Base-by-base conservation (phyloP, 2,113 vertebrate genomes). In the Ploceus nigricollis region DNA sequence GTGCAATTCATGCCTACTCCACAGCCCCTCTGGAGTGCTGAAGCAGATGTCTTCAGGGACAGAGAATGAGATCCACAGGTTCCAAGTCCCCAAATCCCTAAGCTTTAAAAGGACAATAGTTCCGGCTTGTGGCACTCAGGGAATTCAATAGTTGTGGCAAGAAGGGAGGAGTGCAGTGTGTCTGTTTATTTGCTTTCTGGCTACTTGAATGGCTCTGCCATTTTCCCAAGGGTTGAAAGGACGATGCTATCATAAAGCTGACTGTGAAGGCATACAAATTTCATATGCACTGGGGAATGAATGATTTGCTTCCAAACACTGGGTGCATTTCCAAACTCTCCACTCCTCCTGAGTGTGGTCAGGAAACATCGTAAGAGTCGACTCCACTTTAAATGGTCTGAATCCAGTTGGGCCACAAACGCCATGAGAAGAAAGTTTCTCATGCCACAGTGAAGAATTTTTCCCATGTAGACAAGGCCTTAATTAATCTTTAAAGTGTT, bases 401-500 rank as follows among this genome's bases (percentile, higher is more conserved):
- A 92, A 96, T 96, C 93, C 79, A 92, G 96, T 90, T 92, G 90
- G 90, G 90, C 82, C 94, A 95, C 96, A 96, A 97, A 81, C 0
- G 0, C 86, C 60, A 97, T 78, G 90, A 95, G 94, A 97, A 96
- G 68, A 96, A 96, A 96, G 68, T 95, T 96, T 96, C 96, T 93
- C 92, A 97, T 96, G 80, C 88, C 65, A 94, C 6, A 11, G 40
- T 68, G 94, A 96, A 94, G 86, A 92, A 60, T 95, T 94, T 96
- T 96, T 96, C 94, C 93, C 95, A 96, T 96, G 94, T 96, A 97
- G 96, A 96, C 85, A 75, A 95, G 92, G 66, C 76, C 92, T 95
- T 96, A 96, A 95, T 97, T 96, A 96, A 97, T 97, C 93, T 93
- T 96, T 95, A 96, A 97, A 96, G 94, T 86, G 94, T 93, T 96